Percentiles rank a stretch among this genome's conserved stretches.
These are phyloP conservation scores for Bombus superbus DNA, from an alignment of 1,140 invertebrate genomes.

Conservation along the genomic window DNA sequence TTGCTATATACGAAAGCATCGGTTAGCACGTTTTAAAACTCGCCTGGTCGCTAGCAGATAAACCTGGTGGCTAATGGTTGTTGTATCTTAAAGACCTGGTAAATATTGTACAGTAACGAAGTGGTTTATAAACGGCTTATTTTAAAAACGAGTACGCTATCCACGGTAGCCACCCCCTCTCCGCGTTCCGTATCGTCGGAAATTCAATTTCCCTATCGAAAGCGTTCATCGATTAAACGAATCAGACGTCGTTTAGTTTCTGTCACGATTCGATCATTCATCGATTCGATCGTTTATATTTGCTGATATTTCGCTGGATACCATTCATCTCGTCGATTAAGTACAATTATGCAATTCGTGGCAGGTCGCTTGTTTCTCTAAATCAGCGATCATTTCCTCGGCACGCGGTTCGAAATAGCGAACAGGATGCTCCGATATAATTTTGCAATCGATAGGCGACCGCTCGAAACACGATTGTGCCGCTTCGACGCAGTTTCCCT, in stretches of 20 bases:
- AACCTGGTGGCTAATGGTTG: conserved; percentile 14
- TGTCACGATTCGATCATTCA: not conserved
- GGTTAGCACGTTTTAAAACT: conserved; percentile 47
- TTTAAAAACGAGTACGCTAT: not conserved
- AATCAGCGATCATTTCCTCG: conserved; percentile 1
- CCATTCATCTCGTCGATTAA: not conserved
- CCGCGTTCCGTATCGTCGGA: not conserved
- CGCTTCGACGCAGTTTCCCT: conserved; percentile 11
- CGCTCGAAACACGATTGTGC: conserved; percentile 18
- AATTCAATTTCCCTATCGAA: not conserved
- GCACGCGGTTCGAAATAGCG: not conserved
- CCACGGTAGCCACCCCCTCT: not conserved
- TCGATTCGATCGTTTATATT: too few relatives aligned
- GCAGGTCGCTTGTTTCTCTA: not conserved
- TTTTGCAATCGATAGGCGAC: conserved; percentile 2
- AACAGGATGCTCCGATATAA: not conserved
- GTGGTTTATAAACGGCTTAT: not conserved
- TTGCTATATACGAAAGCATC: conserved; percentile 17
- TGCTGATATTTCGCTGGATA: not conserved
- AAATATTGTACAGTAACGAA: not conserved
- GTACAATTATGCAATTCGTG: not conserved
- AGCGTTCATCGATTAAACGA: not conserved
- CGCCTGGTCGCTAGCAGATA: conserved; percentile 26
- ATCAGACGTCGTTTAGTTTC: not conserved
- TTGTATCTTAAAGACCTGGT: conserved; percentile 8